Base-by-base conservation (phyloP, 2,113 vertebrate genomes). In the Geococcyx californianus region DNA sequence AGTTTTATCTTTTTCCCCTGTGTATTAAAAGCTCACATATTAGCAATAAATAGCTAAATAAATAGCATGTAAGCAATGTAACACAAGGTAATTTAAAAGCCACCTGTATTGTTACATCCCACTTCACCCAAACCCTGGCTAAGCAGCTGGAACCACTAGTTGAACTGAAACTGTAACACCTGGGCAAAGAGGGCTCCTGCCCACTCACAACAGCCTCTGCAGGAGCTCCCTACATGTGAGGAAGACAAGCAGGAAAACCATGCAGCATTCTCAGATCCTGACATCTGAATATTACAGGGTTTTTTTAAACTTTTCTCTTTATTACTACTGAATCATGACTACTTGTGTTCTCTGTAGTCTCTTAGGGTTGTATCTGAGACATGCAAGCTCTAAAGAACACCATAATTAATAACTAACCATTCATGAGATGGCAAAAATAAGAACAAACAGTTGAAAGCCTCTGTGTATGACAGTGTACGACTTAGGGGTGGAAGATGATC, bases 391-490 rank as follows among this genome's bases (percentile, higher is more conserved):
- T 49, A 51, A 80, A 72, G 92, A 44, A 33, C 26, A 47, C 11
- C 44, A 11, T 9, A 36, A 75, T 21, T 19, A 78, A 56, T 75
- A 66, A 85, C 38, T 44, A 87, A 80, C 33, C 2, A 1, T 52
- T 72, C 19, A 38, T 33, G 49, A 68, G 54, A 56, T 14, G 7
- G 40, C 33, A 34, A 91, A 86, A 73, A 63, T 1, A 29, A 73
- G 29, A 83, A 68, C 19, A 69, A 85, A 75, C 0, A 4, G 10
- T 17, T 33, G 29, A 55, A 83, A 76, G 29, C 19, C 58, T 80
- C 58, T 38, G 2, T 0, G 1, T 11, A 17, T 26, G 54, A 68
- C 7, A 72, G 18, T 4, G 13, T 51, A 11, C 3, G 7, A 70
- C 44, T 79, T 45, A 68, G 8, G 25, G 44, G 25, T 42, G 45